Percentiles rank a stretch among this genome's conserved stretches.
phyloP scores from a whole-genome alignment of 2,888 invertebrate genomes.

The Argynnis bischoffii region DNA sequence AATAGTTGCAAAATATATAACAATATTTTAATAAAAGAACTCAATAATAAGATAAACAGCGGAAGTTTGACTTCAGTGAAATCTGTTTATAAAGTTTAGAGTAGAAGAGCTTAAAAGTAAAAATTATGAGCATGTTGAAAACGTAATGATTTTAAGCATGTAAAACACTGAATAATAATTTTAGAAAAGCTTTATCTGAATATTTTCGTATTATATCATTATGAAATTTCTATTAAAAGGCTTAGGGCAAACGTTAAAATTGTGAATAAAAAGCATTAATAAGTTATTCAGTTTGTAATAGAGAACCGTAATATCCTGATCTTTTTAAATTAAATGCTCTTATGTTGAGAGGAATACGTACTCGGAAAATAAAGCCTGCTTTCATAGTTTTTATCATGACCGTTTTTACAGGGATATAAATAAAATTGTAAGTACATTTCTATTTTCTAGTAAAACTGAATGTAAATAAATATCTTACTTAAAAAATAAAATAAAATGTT shows the following conservation, averaged over 20 bases:
- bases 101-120: not conserved
- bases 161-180: constrained; percentile 13
- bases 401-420: constrained; percentile 22
- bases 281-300: constrained; percentile 24
- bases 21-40: constrained; percentile 5
- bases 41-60: constrained; percentile 6
- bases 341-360: constrained; percentile 23
- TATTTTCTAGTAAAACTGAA: constrained; percentile 10
- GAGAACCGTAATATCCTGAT: constrained; percentile 24
- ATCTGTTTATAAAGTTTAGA: constrained; percentile 13
- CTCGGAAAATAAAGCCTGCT: constrained; percentile 18
- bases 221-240: constrained; percentile 20
- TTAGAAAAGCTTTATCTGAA: constrained; percentile 11
- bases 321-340: constrained; percentile 25
- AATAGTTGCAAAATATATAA: no score
- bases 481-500: not conserved
- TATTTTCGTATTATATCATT: constrained; percentile 19
- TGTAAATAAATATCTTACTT: constrained; percentile 14
- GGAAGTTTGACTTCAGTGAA: constrained; percentile 14
- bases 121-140: constrained; percentile 7
- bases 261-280: constrained; percentile 24
- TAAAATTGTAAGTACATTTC: constrained; percentile 17
- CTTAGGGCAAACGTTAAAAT: constrained; percentile 23
- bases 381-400: constrained; percentile 21
- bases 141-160: constrained; percentile 2